Evolutionary conservation across 2,797 vertebrate genomes (phyloP).

Genomic region (Hirundo rustica): DNA sequence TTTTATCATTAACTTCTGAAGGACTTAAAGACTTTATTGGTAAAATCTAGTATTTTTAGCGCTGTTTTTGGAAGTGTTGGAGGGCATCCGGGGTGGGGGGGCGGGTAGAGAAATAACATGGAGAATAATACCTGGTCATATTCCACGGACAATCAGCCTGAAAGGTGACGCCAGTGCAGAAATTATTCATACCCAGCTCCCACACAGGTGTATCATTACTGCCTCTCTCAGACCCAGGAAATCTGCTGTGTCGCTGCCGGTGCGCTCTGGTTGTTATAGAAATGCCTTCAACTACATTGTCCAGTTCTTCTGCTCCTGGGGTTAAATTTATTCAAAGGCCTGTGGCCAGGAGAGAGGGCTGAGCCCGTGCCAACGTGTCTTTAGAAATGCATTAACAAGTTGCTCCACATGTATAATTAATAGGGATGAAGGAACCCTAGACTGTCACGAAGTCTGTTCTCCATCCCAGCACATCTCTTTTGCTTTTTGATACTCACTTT

Average conservation of each 20-base stretch:
- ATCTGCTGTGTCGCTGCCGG: background rate
- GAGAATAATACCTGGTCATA: slow-evolving; percentile 4
- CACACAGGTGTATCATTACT: slow-evolving; percentile 32
- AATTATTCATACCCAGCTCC: slow-evolving; percentile 42
- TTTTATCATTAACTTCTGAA: background rate
- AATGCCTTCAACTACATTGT: background rate
- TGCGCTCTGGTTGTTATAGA: background rate
- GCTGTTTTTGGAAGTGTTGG: background rate
- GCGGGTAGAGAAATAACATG: background rate
- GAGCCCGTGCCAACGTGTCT: slow-evolving; percentile 1
- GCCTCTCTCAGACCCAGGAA: background rate
- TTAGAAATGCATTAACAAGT: slow-evolving; percentile 57
- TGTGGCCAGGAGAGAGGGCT: background rate
- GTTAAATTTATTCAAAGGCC: slow-evolving; percentile 11
- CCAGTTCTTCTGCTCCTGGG: background rate
- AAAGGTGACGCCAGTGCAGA: slow-evolving; percentile 45
- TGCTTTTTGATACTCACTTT: background rate
- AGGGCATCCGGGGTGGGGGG: background rate
- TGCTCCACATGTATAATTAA: slow-evolving; percentile 56
- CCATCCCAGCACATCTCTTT: background rate
- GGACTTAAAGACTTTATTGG: background rate
- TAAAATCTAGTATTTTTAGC: background rate
- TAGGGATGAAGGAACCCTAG: slow-evolving; percentile 20
- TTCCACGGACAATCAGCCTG: slow-evolving; percentile 32
- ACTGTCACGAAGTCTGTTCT: slow-evolving; percentile 4